A percentile compares a stretch with the other conserved stretches of the same genome.
Conservation (phyloP, 2,113 vertebrate genomes). For the Pollachius pollachius region DNA sequence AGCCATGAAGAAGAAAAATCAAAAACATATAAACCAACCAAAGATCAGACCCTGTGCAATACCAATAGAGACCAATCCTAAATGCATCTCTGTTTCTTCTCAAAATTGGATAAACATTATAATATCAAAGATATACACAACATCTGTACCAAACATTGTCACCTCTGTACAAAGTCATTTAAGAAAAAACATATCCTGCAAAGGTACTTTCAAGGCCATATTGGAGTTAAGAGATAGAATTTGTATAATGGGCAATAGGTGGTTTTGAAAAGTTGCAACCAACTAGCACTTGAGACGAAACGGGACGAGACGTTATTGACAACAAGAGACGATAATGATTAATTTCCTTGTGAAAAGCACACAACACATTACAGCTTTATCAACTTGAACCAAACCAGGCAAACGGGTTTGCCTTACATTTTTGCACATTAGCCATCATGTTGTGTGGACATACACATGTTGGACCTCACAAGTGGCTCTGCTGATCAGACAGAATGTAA, state of each 20-base stretch:
- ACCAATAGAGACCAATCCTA: conserved; percentile 84
- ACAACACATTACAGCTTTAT: background rate
- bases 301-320: conserved; percentile 45
- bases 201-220: conserved; percentile 69
- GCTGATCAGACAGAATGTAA: background rate
- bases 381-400: conserved; percentile 9
- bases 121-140: conserved; percentile 93
- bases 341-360: conserved; percentile 6
- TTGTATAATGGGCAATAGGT: conserved; percentile 33
- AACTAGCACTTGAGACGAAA: conserved; percentile 21
- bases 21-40: conserved; percentile 91
- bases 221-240: conserved; percentile 62
- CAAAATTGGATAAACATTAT: conserved; percentile 82
- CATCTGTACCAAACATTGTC: conserved; percentile 92
- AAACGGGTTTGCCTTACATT: background rate
- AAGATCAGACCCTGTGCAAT: conserved; percentile 96
- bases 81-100: conserved; percentile 68
- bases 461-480: no score
- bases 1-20: conserved; percentile 90
- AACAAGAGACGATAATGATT: conserved; percentile 41
- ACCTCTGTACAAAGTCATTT: conserved; percentile 91
- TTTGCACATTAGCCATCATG: background rate
- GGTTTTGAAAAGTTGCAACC: conserved; percentile 42
- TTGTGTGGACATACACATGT: background rate
- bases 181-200: conserved; percentile 83